Conservation (phyloP, 2,797 vertebrate genomes). For the Leuciscus waleckii region DNA sequence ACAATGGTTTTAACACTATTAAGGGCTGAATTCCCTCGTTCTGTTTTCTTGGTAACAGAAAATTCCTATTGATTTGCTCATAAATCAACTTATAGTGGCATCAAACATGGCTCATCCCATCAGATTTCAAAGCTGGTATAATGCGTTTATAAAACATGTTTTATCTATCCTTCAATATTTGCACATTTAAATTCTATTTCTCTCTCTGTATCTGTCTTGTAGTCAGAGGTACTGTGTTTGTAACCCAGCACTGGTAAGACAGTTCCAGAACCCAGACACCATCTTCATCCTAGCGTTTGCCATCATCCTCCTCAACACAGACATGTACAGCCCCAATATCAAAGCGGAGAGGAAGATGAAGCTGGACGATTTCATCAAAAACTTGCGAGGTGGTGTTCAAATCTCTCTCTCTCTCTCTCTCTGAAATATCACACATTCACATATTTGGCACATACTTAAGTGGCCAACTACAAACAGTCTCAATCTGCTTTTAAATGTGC, state of each 20-base stretch:
- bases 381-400: conserved; percentile 83
- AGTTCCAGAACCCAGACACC: conserved; percentile 96
- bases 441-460: neutral
- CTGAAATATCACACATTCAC: neutral
- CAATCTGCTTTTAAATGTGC: conserved; percentile 17
- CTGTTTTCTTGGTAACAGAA: neutral
- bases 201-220: conserved; percentile 38
- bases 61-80: neutral
- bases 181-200: neutral
- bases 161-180: neutral
- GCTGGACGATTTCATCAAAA: conserved; percentile 96
- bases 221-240: conserved; percentile 97
- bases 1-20: neutral
- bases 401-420: neutral
- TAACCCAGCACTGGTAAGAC: conserved; percentile 92
- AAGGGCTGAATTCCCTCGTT: too few species aligned
- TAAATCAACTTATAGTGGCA: neutral
- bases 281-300: conserved; percentile 98
- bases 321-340: conserved; percentile 97
- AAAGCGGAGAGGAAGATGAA: conserved; percentile 97
- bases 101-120: neutral
- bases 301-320: conserved; percentile 96
- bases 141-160: neutral
- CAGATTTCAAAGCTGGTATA: neutral
- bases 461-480: neutral